Conservation (phyloP, 2,888 invertebrate genomes). For the Gymnocheta viridis region DNA sequence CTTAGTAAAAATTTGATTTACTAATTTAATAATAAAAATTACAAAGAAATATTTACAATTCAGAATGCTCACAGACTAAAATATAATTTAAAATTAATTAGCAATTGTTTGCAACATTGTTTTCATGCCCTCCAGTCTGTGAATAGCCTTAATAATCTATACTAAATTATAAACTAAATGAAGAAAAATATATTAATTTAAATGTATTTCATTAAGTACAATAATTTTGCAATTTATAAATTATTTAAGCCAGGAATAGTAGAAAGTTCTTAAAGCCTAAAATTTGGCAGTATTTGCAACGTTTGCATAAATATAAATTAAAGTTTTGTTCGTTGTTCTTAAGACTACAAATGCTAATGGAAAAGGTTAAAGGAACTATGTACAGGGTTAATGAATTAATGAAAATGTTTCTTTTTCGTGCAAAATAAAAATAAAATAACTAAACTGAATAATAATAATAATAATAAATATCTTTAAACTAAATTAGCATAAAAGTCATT, state of each 20-base stretch:
- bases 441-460: conserved; percentile 38
- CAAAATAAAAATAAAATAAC: not conserved
- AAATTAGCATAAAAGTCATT: not conserved
- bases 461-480: conserved; percentile 39
- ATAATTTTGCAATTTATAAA: conserved; percentile 17
- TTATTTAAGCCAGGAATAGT: conserved; percentile 11
- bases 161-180: conserved; percentile 6
- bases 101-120: not conserved
- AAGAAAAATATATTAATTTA: conserved; percentile 8
- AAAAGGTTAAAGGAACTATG: not conserved
- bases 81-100: not conserved
- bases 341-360: not conserved
- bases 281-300: conserved; percentile 32
- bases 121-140: not conserved
- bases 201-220: conserved; percentile 70
- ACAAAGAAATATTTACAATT: conserved; percentile 23
- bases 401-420: not conserved
- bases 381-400: conserved; percentile 4
- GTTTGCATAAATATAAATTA: conserved; percentile 34
- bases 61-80: conserved; percentile 11
- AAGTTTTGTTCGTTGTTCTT: conserved; percentile 40
- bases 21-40: not conserved
- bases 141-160: conserved; percentile 50
- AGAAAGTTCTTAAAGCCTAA: not conserved
- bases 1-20: not conserved